Evolutionary conservation across 2,797 vertebrate species (phyloP).

Genomic region (Cyclopterus lumpus): DNA sequence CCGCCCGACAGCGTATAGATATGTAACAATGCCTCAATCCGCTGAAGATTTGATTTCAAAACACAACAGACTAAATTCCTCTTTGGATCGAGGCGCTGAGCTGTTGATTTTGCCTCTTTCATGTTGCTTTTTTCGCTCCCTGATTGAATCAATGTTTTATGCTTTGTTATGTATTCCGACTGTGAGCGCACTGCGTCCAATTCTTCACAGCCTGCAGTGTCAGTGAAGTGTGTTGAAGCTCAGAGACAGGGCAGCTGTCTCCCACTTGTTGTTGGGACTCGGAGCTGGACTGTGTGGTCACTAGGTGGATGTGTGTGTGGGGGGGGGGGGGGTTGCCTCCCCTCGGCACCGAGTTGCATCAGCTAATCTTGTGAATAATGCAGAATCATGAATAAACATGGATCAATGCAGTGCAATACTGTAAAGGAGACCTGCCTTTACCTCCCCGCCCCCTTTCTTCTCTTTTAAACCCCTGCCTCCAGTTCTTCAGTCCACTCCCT

Average conservation of each 20-base stretch:
- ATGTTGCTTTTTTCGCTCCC: slow-evolving; percentile 58
- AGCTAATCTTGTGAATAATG: slow-evolving; percentile 80
- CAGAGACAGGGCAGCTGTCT: slow-evolving; percentile 51
- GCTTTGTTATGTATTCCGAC: slow-evolving; percentile 63
- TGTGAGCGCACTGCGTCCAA: slow-evolving; percentile 40
- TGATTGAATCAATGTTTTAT: slow-evolving; percentile 71
- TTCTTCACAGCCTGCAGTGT: slow-evolving; percentile 21
- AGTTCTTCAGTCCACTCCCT: slow-evolving; percentile 37
- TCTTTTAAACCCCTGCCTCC: slow-evolving; percentile 36
- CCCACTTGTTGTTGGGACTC: slow-evolving; percentile 61
- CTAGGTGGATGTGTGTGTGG: slow-evolving; percentile 36
- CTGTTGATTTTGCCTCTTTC: slow-evolving; percentile 58
- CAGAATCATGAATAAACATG: slow-evolving; percentile 80
- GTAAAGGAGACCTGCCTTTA: slow-evolving; percentile 64
- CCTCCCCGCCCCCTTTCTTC: slow-evolving; percentile 24
- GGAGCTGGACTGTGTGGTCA: slow-evolving; percentile 60
- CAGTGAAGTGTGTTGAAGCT: slow-evolving; percentile 42
- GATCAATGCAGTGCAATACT: slow-evolving; percentile 55
- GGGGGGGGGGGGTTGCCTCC: slow-evolving; percentile 65
- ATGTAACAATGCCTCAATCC: slow-evolving; percentile 1
- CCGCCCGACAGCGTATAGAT: neutral
- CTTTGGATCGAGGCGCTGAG: slow-evolving; percentile 42
- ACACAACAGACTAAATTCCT: slow-evolving; percentile 29
- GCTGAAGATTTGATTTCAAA: slow-evolving; percentile 30
- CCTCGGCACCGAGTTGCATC: slow-evolving; percentile 75